These are phyloP conservation scores for Plutella xylostella DNA, from an alignment of 2,888 invertebrate species.

Conservation along the genomic window DNA sequence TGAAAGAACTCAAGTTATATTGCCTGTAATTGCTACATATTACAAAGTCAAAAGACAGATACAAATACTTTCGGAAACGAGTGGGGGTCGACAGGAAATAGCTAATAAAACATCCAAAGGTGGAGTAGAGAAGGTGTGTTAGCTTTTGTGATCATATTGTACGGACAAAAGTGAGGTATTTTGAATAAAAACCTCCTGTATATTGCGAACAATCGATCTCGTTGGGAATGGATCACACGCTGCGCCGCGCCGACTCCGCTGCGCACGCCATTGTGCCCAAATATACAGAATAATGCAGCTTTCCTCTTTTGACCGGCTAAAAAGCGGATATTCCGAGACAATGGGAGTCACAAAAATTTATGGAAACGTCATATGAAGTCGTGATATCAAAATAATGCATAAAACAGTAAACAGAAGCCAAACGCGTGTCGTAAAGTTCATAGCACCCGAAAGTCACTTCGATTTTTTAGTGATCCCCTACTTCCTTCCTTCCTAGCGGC, in stretches of 20 bases:
- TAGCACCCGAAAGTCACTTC: neutral
- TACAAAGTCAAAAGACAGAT: no score
- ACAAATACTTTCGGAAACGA: no score
- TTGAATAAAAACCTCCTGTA: conserved; percentile 48
- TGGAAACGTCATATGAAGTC: conserved; percentile 29
- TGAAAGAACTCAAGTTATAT: no score
- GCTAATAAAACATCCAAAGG: conserved; percentile 37
- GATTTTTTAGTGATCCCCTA: conserved; percentile 17
- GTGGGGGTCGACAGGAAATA: conserved; percentile 46
- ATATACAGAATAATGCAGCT: conserved; percentile 53
- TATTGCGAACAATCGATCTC: conserved; percentile 57
- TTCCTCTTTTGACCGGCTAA: conserved; percentile 52
- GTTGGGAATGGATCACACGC: conserved; percentile 51
- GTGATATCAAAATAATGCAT: no score
- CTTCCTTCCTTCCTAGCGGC: conserved; percentile 51
- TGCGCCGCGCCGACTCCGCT: conserved; percentile 46
- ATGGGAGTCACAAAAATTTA: conserved; percentile 26
- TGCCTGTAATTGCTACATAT: no score
- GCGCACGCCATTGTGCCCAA: conserved; percentile 48
- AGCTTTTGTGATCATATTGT: conserved; percentile 47
- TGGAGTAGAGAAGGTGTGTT: conserved; percentile 47
- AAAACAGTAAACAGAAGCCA: no score
- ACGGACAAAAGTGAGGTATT: conserved; percentile 47
- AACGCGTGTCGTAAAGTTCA: no score
- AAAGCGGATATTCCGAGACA: conserved; percentile 55